phyloP scores from a whole-genome alignment of 2,113 vertebrate genomes.

The Gavialis gangeticus region DNA sequence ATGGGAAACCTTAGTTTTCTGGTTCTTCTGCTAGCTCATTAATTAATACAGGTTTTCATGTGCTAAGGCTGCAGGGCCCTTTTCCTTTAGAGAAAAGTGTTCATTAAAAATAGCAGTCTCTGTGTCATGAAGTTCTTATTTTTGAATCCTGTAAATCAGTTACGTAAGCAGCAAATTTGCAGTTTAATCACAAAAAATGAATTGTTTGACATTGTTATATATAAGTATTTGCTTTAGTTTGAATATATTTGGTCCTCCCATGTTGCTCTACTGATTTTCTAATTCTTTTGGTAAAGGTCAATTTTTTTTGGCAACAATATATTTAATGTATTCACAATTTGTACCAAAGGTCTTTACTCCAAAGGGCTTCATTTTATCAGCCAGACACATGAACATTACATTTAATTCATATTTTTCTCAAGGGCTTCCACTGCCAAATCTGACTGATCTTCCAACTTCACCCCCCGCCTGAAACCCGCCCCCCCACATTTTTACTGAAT shows the following conservation, averaged over 20 bases:
- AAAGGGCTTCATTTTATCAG: slow-evolving; percentile 48
- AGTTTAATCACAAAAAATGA: slow-evolving; percentile 54
- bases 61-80: slow-evolving; percentile 35
- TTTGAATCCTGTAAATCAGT: slow-evolving; percentile 23
- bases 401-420: slow-evolving; percentile 38
- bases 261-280: slow-evolving; percentile 59
- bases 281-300: slow-evolving; percentile 63
- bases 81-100: neutral
- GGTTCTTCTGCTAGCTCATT: neutral
- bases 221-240: neutral
- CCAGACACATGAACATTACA: neutral
- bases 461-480: no score
- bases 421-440: slow-evolving; percentile 14
- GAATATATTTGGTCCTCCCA: slow-evolving; percentile 22
- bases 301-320: slow-evolving; percentile 44
- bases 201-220: slow-evolving; percentile 12
- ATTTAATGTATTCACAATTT: slow-evolving; percentile 48
- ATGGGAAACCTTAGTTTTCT: neutral
- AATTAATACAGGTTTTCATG: slow-evolving; percentile 53
- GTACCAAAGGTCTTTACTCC: slow-evolving; percentile 45
- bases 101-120: slow-evolving; percentile 23
- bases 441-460: neutral
- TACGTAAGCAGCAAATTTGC: slow-evolving; percentile 23
- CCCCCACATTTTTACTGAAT: slow-evolving; percentile 18
- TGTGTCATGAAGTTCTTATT: slow-evolving; percentile 2